Percentiles rank a stretch among this genome's conserved stretches.
Evolutionary conservation across 2,888 invertebrate genomes (phyloP).

Genomic region (Ptilodon capucinus): DNA sequence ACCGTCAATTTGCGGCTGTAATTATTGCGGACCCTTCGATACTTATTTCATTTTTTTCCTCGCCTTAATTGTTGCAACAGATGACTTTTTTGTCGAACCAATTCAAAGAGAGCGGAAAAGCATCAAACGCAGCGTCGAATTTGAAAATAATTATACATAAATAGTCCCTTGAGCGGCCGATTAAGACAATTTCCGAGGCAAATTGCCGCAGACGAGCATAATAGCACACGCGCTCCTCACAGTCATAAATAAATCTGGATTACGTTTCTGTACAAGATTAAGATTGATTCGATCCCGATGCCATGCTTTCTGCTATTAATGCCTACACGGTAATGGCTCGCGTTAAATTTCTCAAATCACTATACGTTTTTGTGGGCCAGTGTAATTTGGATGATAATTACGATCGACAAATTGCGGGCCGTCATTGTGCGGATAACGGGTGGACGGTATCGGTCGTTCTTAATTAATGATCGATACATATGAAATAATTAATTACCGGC

Average conservation of each 20-base stretch:
- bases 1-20: conserved; percentile 81
- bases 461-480: conserved; percentile 82
- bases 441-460: conserved; percentile 61
- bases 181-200: conserved; percentile 83
- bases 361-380: conserved; percentile 67
- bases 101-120: conserved; percentile 83
- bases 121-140: conserved; percentile 82
- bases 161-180: conserved; percentile 83
- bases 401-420: conserved; percentile 77
- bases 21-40: conserved; percentile 83
- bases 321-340: conserved; percentile 70
- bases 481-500: conserved; percentile 81
- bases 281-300: conserved; percentile 81
- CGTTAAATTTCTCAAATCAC: conserved; percentile 77
- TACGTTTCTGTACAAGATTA: conserved; percentile 81
- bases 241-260: conserved; percentile 83
- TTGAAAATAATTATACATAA: conserved; percentile 83
- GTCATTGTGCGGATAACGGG: conserved; percentile 77
- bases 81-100: conserved; percentile 82
- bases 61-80: conserved; percentile 81
- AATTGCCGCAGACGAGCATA: conserved; percentile 82
- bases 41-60: conserved; percentile 81
- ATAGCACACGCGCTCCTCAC: conserved; percentile 79
- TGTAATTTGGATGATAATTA: conserved; percentile 77
- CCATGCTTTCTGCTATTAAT: conserved; percentile 79